Percentiles rank a stretch among this genome's conserved stretches.
These are phyloP conservation scores for Eubasilissa splendida DNA, from an alignment of 2,888 invertebrate genomes.

Conservation along the genomic window DNA sequence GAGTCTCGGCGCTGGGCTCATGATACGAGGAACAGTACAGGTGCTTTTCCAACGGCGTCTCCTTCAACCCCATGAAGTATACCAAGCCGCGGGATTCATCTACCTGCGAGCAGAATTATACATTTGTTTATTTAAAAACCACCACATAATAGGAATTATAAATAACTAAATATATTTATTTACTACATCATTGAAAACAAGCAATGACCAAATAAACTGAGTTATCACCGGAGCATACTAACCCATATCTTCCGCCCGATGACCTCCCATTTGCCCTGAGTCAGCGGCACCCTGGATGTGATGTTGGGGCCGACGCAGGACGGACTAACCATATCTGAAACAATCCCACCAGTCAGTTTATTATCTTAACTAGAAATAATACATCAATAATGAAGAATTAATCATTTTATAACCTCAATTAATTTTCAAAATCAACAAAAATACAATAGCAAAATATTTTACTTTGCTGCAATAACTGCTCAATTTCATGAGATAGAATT, in stretches of 20 bases:
- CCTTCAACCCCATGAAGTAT: slow-evolving; percentile 92
- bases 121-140: background rate
- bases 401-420: too few relatives aligned
- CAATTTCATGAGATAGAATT: too few relatives aligned
- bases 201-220: too few relatives aligned
- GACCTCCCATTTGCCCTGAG: slow-evolving; percentile 95
- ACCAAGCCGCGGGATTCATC: slow-evolving; percentile 85
- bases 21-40: slow-evolving; percentile 86
- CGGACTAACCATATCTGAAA: slow-evolving; percentile 28
- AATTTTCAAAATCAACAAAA: too few relatives aligned
- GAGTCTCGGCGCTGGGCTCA: slow-evolving; percentile 68
- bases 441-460: too few relatives aligned
- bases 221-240: slow-evolving; percentile 55
- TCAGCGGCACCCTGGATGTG: slow-evolving; percentile 82
- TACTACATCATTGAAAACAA: background rate
- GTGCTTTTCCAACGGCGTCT: slow-evolving; percentile 94
- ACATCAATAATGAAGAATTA: too few relatives aligned
- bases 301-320: slow-evolving; percentile 73
- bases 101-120: slow-evolving; percentile 66
- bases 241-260: slow-evolving; percentile 88
- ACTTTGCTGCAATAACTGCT: too few relatives aligned
- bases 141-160: background rate
- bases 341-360: background rate
- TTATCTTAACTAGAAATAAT: too few relatives aligned
- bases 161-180: background rate